A percentile compares a stretch with the other conserved stretches of the same genome.
Evolutionary conservation across 2,888 invertebrate genomes (phyloP).

Genomic region (Leptinotarsa peninsularis): DNA sequence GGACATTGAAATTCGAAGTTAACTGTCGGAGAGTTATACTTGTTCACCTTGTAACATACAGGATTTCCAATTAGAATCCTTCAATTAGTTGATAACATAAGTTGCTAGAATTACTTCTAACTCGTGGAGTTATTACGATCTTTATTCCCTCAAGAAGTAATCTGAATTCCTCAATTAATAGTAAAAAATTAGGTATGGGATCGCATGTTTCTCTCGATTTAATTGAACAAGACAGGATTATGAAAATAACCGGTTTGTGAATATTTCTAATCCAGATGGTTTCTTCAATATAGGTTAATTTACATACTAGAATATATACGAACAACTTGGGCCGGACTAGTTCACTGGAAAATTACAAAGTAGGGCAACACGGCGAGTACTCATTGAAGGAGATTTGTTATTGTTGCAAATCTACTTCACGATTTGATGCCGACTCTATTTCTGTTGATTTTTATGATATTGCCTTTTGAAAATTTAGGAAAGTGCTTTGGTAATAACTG

Average conservation of each 20-base stretch:
- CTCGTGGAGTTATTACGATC: constrained; percentile 14
- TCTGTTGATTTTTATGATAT: no score
- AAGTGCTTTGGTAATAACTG: no score
- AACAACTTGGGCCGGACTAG: constrained; percentile 46
- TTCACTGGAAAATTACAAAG: constrained; percentile 41
- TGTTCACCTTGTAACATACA: constrained; percentile 2
- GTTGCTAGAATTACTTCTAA: constrained; percentile 15
- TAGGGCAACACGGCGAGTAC: constrained; percentile 30
- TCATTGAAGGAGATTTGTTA: background rate
- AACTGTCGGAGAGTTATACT: background rate
- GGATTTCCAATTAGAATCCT: constrained; percentile 2
- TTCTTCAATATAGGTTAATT: constrained; percentile 52
- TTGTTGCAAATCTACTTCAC: no score
- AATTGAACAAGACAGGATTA: constrained; percentile 49
- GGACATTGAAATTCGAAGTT: no score
- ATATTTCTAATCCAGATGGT: constrained; percentile 51
- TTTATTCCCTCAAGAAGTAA: constrained; percentile 10
- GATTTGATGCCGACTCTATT: no score
- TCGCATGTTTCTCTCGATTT: constrained; percentile 44
- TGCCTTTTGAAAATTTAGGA: no score
- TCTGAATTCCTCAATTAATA: constrained; percentile 29
- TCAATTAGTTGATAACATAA: constrained; percentile 11
- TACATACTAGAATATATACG: constrained; percentile 48
- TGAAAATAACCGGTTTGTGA: constrained; percentile 52
- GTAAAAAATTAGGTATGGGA: constrained; percentile 35